phyloP scores from a whole-genome alignment of 2,113 vertebrate genomes.

The Phrynocephalus versicolor region DNA sequence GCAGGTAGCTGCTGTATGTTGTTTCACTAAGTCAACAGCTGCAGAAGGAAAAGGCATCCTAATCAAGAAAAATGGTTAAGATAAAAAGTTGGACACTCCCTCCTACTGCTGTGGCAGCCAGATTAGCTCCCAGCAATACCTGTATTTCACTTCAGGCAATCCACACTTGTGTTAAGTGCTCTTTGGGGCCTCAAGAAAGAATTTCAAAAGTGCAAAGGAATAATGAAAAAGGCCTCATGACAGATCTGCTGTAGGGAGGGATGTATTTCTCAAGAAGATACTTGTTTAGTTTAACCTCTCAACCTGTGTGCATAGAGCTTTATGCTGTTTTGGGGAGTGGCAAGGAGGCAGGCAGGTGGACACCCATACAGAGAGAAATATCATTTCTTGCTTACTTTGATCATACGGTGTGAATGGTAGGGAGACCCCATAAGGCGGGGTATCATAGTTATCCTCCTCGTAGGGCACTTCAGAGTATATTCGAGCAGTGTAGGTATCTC shows the following conservation, averaged over 20 bases:
- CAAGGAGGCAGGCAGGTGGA: too few relatives aligned
- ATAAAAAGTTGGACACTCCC: background rate
- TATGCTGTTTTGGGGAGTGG: background rate
- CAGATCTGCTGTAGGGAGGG: background rate
- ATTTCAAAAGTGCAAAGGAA: background rate
- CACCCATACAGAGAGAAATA: background rate
- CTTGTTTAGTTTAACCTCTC: background rate
- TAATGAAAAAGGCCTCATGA: background rate
- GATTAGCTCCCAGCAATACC: background rate
- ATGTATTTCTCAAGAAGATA: background rate
- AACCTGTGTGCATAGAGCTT: background rate
- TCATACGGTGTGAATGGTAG: constrained; percentile 81
- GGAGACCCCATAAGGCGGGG: constrained; percentile 71
- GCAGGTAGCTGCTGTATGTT: background rate
- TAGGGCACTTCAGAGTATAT: constrained; percentile 68
- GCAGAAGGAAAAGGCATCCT: background rate
- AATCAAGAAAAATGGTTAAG: background rate
- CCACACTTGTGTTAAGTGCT: background rate
- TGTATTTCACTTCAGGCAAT: background rate
- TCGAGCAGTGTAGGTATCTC: constrained; percentile 75
- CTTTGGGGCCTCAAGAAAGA: background rate
- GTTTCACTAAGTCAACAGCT: background rate
- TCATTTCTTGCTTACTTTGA: constrained; percentile 82
- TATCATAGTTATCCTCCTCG: constrained; percentile 30
- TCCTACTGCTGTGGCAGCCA: background rate